Base-by-base conservation (phyloP, 2,797 vertebrate species). In the Gila robusta region DNA sequence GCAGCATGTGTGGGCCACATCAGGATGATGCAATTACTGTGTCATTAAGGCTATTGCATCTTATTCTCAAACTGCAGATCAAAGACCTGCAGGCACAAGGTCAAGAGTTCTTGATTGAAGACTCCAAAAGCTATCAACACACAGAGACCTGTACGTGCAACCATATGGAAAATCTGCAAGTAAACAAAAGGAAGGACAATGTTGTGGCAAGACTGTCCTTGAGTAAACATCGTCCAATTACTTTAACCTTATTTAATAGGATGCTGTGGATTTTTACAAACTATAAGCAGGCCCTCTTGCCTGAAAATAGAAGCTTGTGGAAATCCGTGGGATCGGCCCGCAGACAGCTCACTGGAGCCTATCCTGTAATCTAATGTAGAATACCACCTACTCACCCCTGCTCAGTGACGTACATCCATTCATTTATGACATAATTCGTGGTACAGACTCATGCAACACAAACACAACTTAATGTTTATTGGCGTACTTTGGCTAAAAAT, bases 241-340 rank as follows among this genome's bases (percentile, higher is more conserved):
- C 91, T 93, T 92, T 90, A 92, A 93, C 91, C 92, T 85, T 89
- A 85, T 91, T 94, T 94, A 94, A 93, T 93, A 93, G 93, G 93
- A 95, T 94, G 90, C 85, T 92, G 94, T 90, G 94, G 94, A 64
- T 93, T 94, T 82, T 88, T 56, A 88, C 90, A 90, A 95, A 95
- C 89, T 93, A 90, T 90, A 94, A 95, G 92, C 94, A 96, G 93
- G 90, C 91, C 84, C 86, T 84, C 80, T 91, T 59, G 78, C 52
- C 79, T 86, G 89, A 92, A 95, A 95, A 95, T 95, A 96, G 94
- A 89, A 91, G 73, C 67, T 5, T 91, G 89, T 92, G 91, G 93
- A 94, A 93, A 93, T 93, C 90, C 90, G 91, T 47, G 82, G 89
- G 91, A 89, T 74, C 11, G 87, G 91, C 89, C 91, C 87, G 87